Evolutionary conservation across 2,797 vertebrate genomes (phyloP).

Genomic region (Hoplostethus mediterraneus): DNA sequence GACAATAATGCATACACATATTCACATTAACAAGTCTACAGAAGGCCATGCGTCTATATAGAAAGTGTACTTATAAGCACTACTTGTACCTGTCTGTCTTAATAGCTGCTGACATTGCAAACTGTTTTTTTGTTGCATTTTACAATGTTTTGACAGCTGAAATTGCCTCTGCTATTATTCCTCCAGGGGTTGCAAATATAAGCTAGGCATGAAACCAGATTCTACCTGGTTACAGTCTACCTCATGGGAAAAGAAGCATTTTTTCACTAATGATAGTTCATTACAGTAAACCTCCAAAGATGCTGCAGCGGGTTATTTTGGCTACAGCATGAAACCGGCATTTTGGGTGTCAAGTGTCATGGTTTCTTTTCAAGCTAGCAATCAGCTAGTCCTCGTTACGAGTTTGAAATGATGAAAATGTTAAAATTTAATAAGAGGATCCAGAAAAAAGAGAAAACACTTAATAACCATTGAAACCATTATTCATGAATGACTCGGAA

Average conservation of each 20-base stretch:
- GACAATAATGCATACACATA: background rate
- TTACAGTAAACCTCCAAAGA: conserved; percentile 5
- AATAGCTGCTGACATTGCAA: background rate
- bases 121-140: background rate
- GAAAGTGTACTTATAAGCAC: background rate
- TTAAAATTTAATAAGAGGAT: too few species aligned
- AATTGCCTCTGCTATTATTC: background rate
- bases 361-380: too few species aligned
- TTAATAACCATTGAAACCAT: too few species aligned
- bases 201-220: background rate
- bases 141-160: too few species aligned
- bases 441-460: too few species aligned
- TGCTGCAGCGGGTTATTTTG: conserved; percentile 2
- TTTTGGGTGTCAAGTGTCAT: background rate
- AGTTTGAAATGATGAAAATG: too few species aligned
- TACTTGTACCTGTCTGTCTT: too few species aligned
- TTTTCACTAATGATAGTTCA: background rate
- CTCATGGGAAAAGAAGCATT: conserved; percentile 8
- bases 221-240: conserved; percentile 1
- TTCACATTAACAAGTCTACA: background rate
- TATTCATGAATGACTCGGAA: too few species aligned
- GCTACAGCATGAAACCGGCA: background rate
- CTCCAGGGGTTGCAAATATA: conserved; percentile 3
- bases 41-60: background rate
- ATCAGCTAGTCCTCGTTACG: too few species aligned